Percentiles rank a stretch among this genome's conserved stretches.
These are phyloP conservation scores for Campylomormyrus numenius DNA, from an alignment of 2,113 vertebrate species.

Conservation along the genomic window DNA sequence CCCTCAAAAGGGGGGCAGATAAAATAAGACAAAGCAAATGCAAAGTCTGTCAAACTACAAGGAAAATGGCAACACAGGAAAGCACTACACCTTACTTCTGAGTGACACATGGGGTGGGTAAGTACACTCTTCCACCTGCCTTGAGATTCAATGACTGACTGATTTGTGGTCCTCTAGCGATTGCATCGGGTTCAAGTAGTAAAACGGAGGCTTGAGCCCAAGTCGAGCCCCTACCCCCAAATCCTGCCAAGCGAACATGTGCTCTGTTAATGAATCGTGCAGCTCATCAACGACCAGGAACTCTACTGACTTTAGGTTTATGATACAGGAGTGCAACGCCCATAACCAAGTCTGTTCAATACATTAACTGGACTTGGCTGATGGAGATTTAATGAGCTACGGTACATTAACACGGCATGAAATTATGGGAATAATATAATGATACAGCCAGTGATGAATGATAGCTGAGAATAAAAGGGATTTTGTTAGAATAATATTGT, in stretches of 20 bases:
- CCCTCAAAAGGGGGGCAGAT: conserved; percentile 3
- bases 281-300: background rate
- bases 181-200: background rate
- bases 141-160: background rate
- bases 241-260: conserved; percentile 1
- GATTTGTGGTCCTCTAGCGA: background rate
- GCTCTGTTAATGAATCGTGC: background rate
- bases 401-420: background rate
- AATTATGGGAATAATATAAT: background rate
- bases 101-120: background rate
- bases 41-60: background rate
- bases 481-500: background rate
- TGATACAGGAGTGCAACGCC: background rate
- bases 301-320: background rate
- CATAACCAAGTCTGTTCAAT: background rate
- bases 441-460: conserved; percentile 13
- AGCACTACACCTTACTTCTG: background rate
- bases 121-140: background rate
- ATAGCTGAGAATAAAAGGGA: background rate
- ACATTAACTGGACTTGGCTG: background rate
- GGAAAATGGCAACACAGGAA: background rate
- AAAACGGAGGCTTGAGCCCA: background rate
- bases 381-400: conserved; percentile 2
- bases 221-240: background rate
- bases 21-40: conserved; percentile 1